Conservation (phyloP, 1,140 invertebrate genomes). For the Sinella curviseta region DNA sequence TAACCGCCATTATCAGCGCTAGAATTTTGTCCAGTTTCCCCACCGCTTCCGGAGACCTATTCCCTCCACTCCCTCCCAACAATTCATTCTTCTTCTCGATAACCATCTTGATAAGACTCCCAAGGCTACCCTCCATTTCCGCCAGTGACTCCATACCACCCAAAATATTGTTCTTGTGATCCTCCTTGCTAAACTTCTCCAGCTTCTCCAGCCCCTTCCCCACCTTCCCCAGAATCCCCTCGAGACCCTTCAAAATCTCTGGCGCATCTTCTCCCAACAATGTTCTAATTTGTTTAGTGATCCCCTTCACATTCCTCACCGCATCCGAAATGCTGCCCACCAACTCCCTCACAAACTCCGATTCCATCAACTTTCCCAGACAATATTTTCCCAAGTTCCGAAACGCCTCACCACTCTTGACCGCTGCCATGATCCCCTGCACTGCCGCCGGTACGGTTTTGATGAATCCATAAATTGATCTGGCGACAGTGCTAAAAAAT, state of each 20-base stretch:
- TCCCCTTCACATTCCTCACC: not conserved
- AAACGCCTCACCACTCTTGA: not conserved
- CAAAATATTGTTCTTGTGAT: not conserved
- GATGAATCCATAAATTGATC: not conserved
- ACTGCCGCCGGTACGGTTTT: not conserved
- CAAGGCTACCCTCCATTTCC: not conserved
- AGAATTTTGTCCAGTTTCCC: not conserved
- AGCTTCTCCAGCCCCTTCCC: too few relatives aligned
- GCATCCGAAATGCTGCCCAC: not conserved
- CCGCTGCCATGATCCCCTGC: not conserved
- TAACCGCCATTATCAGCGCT: not conserved
- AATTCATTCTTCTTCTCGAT: not conserved
- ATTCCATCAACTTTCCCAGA: not conserved
- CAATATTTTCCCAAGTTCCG: not conserved
- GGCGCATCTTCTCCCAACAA: not conserved
- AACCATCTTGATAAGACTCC: not conserved
- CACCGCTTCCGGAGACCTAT: not conserved
- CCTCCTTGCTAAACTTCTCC: not conserved
- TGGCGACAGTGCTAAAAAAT: not conserved
- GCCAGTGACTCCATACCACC: not conserved
- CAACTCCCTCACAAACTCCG: not conserved
- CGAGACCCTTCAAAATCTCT: not conserved
- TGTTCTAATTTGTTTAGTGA: not conserved
- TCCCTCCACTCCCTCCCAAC: not conserved
- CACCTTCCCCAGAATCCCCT: too few relatives aligned